Evolutionary conservation across 2,113 vertebrate species (phyloP).

Genomic region (Bos indicus): DNA sequence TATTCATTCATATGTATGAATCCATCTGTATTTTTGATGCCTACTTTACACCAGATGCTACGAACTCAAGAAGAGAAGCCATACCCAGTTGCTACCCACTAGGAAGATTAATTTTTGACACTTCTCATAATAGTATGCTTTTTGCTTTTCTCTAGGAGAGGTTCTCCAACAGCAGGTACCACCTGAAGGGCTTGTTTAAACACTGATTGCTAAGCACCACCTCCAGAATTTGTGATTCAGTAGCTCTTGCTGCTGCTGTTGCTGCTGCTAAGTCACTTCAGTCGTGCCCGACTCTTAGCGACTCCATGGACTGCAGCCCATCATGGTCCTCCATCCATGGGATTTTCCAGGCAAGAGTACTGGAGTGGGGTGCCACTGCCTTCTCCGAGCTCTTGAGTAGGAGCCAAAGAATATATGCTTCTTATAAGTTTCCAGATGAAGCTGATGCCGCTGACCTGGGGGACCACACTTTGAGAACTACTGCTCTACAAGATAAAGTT

Average conservation of each 20-base stretch:
- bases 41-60: constrained; percentile 4
- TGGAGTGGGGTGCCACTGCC: no score
- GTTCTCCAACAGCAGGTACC: not conserved
- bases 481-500: not conserved
- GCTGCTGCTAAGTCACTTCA: no score
- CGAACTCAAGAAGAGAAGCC: not conserved
- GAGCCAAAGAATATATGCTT: not conserved
- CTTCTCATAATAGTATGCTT: not conserved
- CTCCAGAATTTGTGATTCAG: not conserved
- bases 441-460: not conserved
- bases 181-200: constrained; percentile 17
- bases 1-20: constrained; percentile 4
- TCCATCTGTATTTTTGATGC: constrained; percentile 8
- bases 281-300: no score
- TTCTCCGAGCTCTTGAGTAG: not conserved
- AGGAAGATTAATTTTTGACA: constrained; percentile 29
- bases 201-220: not conserved
- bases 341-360: no score
- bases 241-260: not conserved
- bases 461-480: not conserved
- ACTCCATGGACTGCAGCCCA: no score
- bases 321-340: no score
- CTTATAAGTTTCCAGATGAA: not conserved
- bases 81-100: not conserved
- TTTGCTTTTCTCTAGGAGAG: constrained; percentile 14